Conservation (phyloP, 92 coral and sea anemone species). For the Bergia sp. region DNA sequence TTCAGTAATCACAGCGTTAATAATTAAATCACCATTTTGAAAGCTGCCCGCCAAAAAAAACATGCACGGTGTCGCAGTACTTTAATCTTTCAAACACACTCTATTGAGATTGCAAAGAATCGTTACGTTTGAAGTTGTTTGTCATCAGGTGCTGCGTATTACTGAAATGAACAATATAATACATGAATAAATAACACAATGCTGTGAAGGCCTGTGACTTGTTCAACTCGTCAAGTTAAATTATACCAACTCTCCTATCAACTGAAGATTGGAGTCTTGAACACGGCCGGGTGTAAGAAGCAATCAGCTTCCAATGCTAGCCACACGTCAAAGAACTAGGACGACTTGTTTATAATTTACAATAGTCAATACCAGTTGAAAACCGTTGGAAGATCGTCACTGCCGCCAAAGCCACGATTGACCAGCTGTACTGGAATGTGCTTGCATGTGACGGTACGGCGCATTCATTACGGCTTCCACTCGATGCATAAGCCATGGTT, state of each 20-base stretch:
- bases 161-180: background rate
- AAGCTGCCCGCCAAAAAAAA: slow-evolving; percentile 13
- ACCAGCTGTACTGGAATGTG: background rate
- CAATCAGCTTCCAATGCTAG: background rate
- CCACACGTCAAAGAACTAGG: too few relatives aligned
- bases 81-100: too few relatives aligned
- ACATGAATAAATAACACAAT: background rate
- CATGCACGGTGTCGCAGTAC: background rate
- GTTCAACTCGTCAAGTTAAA: background rate
- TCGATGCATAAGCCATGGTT: background rate
- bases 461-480: background rate
- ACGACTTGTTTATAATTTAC: too few relatives aligned
- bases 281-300: background rate
- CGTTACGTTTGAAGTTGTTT: background rate
- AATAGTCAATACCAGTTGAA: background rate
- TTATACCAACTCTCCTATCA: too few relatives aligned
- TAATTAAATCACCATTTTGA: background rate
- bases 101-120: too few relatives aligned
- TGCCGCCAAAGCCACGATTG: background rate
- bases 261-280: background rate
- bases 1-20: background rate
- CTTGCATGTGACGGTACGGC: background rate
- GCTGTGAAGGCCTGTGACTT: background rate
- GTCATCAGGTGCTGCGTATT: background rate
- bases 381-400: background rate